phyloP scores from a whole-genome alignment of 1,140 invertebrate genomes.

The Drosophila kohkoa region DNA sequence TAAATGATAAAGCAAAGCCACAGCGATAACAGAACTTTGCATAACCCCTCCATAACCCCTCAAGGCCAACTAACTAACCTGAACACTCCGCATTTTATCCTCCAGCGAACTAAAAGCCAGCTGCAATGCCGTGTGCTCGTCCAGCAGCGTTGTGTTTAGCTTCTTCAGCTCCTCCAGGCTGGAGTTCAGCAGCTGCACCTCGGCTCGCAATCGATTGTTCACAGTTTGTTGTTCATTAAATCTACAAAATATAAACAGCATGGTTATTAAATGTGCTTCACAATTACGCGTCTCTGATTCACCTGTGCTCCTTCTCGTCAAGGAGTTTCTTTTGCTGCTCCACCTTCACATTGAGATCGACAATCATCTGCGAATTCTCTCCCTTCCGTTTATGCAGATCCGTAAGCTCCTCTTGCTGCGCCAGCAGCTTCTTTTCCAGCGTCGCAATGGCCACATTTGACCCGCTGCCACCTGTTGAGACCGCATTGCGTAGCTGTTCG shows the following conservation, averaged over 20 bases:
- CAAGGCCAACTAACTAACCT: constrained; percentile 86
- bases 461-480: constrained; percentile 79
- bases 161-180: constrained; percentile 91
- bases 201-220: constrained; percentile 88
- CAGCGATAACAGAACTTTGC: constrained; percentile 9
- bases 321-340: constrained; percentile 94
- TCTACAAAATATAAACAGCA: constrained; percentile 85
- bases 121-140: constrained; percentile 97
- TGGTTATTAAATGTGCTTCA: not conserved
- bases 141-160: constrained; percentile 94
- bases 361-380: constrained; percentile 96
- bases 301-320: constrained; percentile 91
- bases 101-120: constrained; percentile 95
- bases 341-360: constrained; percentile 94
- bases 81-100: constrained; percentile 93
- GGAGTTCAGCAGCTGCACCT: constrained; percentile 87
- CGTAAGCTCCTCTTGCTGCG: constrained; percentile 96
- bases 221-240: constrained; percentile 89
- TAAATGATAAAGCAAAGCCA: constrained; percentile 28
- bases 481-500: constrained; percentile 89
- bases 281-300: not conserved
- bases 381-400: constrained; percentile 94
- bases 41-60: not conserved
- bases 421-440: constrained; percentile 93
- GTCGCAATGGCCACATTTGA: constrained; percentile 85